Evolutionary conservation across 1,140 invertebrate species (phyloP).

Genomic region (Oscheius sp.): DNA sequence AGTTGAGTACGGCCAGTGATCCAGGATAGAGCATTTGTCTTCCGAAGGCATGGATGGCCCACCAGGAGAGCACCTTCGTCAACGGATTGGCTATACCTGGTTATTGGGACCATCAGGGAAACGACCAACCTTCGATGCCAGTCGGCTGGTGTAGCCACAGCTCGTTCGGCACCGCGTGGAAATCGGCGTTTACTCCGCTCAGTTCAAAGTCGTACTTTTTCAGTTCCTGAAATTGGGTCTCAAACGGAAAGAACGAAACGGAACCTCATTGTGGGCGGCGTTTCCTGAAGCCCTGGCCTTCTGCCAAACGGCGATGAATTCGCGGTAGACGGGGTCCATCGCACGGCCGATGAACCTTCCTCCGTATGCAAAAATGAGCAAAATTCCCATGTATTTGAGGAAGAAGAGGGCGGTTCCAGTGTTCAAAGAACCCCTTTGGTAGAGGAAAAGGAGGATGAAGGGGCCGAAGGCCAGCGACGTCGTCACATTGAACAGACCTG

Average conservation of each 20-base stretch:
- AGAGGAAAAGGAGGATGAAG: slow-evolving; percentile 3
- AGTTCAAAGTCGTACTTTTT: slow-evolving; percentile 32
- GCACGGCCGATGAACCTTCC: slow-evolving; percentile 22
- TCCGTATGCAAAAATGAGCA: slow-evolving; percentile 17
- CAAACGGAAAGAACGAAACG: no score
- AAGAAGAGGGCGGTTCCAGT: not conserved
- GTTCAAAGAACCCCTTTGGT: slow-evolving; percentile 11
- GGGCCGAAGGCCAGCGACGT: slow-evolving; percentile 29
- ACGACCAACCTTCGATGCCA: not conserved
- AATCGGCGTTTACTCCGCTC: slow-evolving; percentile 14
- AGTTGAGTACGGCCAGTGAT: slow-evolving; percentile 31
- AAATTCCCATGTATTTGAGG: slow-evolving; percentile 9
- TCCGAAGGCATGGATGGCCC: slow-evolving; percentile 37
- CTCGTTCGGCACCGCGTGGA: slow-evolving; percentile 10
- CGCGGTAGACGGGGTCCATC: not conserved
- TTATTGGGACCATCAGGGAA: not conserved
- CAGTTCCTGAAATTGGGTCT: slow-evolving; percentile 8
- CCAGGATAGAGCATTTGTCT: slow-evolving; percentile 43
- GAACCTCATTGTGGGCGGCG: slow-evolving; percentile 4
- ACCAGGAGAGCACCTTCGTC: slow-evolving; percentile 1
- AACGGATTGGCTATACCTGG: slow-evolving; percentile 1
- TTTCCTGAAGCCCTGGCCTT: slow-evolving; percentile 10
- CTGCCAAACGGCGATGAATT: slow-evolving; percentile 16
- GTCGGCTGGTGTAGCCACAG: slow-evolving; percentile 18
- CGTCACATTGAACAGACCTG: slow-evolving; percentile 17